A percentile compares a stretch with the other conserved stretches of the same genome.
These are phyloP conservation scores for Rallus limicola DNA, from an alignment of 2,113 vertebrate species.

Conservation along the genomic window DNA sequence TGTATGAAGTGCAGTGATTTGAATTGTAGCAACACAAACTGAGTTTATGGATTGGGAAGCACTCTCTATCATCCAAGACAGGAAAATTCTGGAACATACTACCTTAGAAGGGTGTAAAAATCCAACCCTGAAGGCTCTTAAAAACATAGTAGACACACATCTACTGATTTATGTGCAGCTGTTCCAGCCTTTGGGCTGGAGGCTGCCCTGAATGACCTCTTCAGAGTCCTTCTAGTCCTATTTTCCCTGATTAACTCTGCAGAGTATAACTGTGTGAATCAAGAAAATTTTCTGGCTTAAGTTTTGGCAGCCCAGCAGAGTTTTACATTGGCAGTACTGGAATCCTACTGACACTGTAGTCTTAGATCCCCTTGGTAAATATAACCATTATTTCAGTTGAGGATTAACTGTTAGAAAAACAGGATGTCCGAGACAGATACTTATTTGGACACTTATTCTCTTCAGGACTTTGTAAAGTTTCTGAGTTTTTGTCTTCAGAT, in stretches of 20 bases:
- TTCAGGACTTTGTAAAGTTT: not conserved
- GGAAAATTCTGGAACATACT: not conserved
- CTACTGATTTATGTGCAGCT: not conserved
- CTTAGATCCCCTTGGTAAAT: not conserved
- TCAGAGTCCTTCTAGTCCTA: not conserved
- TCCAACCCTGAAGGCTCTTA: not conserved
- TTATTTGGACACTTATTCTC: not conserved
- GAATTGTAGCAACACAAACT: not conserved
- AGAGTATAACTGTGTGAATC: not conserved
- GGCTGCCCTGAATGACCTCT: not conserved
- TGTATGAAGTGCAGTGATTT: not conserved
- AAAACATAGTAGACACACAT: not conserved
- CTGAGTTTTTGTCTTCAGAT: not conserved
- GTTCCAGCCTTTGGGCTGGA: not conserved
- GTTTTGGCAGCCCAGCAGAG: not conserved
- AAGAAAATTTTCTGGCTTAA: not conserved
- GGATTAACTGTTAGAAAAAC: conserved; percentile 1
- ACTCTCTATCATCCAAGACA: not conserved
- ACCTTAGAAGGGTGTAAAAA: not conserved
- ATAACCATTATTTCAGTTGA: not conserved
- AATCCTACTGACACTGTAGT: not conserved
- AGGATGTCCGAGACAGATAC: not conserved
- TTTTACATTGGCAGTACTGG: not conserved
- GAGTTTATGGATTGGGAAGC: not conserved
- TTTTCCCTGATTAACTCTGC: not conserved